Base-by-base conservation (phyloP, 2,797 vertebrate genomes). In the Coranthus polyacanthus region DNA sequence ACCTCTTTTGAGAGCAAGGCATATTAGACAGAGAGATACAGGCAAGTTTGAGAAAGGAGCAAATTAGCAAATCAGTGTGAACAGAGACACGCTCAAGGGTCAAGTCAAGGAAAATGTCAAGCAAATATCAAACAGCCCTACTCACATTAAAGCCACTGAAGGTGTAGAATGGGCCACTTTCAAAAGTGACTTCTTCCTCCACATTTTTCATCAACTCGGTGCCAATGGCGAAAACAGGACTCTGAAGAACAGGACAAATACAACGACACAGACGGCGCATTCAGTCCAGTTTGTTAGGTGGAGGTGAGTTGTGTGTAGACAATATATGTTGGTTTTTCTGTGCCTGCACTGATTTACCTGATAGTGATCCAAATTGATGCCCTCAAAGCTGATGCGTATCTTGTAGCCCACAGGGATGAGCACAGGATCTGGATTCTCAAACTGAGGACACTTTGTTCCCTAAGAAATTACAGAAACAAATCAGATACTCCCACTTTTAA, bases 381-480 rank as follows among this genome's bases (percentile, higher is more conserved):
- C 94, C 72, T 93, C 92, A 8, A 95, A 95, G 79, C 80, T 79
- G 80, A 95, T 94, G 0, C 6, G 77, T 15, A 73, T 92, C 80
- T 92, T 91, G 66, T 79, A 79, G 66, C 93, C 94, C 43, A 95
- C 94, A 0, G 94, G 90, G 75, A 95, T 93, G 36, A 94, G 85
- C 15, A 75, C 34, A 1, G 93, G 93, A 66, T 93, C 88, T 1
- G 93, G 93, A 70, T 93, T 93, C 88, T 94, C 93, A 57, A 95
- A 95, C 43, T 72, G 87, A 12, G 94, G 94, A 87, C 94, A 95
- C 32, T 71, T 88, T 1, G 73, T 6, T 60, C 83, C 88, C 95
- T 94, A 75, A 81, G 63, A 72, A 75, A 61, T 81, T 45, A 71
- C 54, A 17, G 43, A 41, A 85, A 68, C 41, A 71, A 58, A 71